phyloP scores from a whole-genome alignment of 2,113 vertebrate genomes.

The Hydrochoerus hydrochaeris region DNA sequence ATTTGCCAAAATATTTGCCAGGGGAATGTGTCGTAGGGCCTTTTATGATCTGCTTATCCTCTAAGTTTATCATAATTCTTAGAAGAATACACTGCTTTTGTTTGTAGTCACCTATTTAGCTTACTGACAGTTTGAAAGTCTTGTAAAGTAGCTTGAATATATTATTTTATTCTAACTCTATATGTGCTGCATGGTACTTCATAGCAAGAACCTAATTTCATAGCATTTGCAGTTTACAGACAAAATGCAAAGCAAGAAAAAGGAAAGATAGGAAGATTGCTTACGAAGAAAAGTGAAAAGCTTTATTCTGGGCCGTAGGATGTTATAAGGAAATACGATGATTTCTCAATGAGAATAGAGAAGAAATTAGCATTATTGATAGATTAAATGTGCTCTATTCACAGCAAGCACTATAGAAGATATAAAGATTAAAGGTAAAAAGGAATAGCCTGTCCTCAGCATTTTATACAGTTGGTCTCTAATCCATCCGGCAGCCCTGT shows the following conservation, averaged over 20 bases:
- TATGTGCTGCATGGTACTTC: not conserved
- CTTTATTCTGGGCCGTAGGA: not conserved
- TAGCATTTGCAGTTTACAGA: not conserved
- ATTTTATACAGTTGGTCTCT: not conserved
- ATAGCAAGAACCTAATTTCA: not conserved
- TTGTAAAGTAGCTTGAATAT: not conserved
- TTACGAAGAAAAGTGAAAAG: not conserved
- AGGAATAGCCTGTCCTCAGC: not conserved
- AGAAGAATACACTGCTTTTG: not conserved
- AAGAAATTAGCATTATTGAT: not conserved
- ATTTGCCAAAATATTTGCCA: slow-evolving; percentile 14
- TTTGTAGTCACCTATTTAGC: not conserved
- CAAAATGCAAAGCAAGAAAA: slow-evolving; percentile 10
- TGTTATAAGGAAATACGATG: not conserved
- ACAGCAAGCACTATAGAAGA: not conserved
- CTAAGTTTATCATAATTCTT: not conserved
- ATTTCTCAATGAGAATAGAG: not conserved
- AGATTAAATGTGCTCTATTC: not conserved
- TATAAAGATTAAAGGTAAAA: not conserved
- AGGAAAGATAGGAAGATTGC: not conserved
- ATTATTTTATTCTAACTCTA: slow-evolving; percentile 28
- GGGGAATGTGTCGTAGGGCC: not conserved
- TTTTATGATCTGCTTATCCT: not conserved
- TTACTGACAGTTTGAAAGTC: not conserved
- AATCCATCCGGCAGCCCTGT: not conserved